Evolutionary conservation across 1,140 invertebrate genomes (phyloP), one percentile per base, ranked within the genome.

Genomic region (Hylaeus volcanicus): DNA sequence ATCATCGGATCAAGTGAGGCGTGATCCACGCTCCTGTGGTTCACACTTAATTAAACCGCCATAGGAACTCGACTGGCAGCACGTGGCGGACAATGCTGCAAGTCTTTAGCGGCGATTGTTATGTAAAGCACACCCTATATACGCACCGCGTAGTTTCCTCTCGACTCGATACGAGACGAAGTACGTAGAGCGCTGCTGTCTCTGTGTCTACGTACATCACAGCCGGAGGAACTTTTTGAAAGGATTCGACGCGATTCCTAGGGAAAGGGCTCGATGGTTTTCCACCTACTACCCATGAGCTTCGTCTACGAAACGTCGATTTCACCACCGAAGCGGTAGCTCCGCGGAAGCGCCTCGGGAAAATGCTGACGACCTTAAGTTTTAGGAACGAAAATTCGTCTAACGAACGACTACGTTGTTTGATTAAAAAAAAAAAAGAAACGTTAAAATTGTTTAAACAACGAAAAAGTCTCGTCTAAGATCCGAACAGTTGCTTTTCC

Each of bases 51-150:
- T 93, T 93, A 93, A 93, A 93, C 91, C 85, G 86, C 79, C 89
- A 92, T 91, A 92, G 91, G 89, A 92, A 91, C 88, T 89, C 88
- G 87, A 88, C 74, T 74, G 80, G 81, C 90, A 89, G 91, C 93
- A 93, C 93, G 93, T 93, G 93, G 88, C 91, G 90, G 82, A 93
- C 93, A 93, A 93, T 93, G 83, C 90, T 88, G 83, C 88, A 83
- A 92, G 92, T 93, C 93, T 93, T 93, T 93, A 93, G 93, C 92
- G 91, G 37, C 92, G 90, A 93, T 93, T 93, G 92, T 93, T 89
- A 93, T 93, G 93, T 93, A 93, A 93, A 93, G 89, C 90, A 92
- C 84, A 93, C 90, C 90, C 92, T 90, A 89, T 90, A 87, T 89
- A 90, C 88, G 88, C 89, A 88, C 85, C 79, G 80, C 85, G 64